Base-by-base conservation (phyloP, 2,888 invertebrate genomes). In the Eupithecia dodoneata region DNA sequence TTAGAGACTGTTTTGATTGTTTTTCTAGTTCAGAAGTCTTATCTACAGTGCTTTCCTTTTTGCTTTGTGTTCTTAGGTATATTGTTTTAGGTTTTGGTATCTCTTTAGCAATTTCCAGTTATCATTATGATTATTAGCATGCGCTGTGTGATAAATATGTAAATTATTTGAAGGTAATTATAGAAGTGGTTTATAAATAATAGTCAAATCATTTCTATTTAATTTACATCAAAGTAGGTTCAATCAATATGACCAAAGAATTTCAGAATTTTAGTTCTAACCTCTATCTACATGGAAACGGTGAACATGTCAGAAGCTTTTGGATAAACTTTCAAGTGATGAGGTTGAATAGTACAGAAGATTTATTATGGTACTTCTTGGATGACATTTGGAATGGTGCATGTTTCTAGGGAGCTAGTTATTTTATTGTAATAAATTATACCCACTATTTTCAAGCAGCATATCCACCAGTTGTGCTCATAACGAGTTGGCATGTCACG, bases 401-500 rank as follows among this genome's bases (percentile, higher is more conserved):
- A 59, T n/a, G 9, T 59, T 59, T 59, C 18, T 59, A 49, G 15
- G 18, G 3, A 13, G 41, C 30, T 30, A 41, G 30, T 65, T 41
- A 65, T 30, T 65, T 41, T 6, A 41, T 18, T 59, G 13, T 65
- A 65, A 65, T 72, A 73, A 42, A 67, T 66, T 77, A 75, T 86
- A 87, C 83, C 83, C 82, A 85, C 83, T 83, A 81, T 84, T 84
- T 82, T 76, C 82, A 79, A 85, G 71, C 81, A 86, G 80, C 81
- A 85, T 87, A 81, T 82, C 86, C 81, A 84, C 79, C 83, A 83
- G 80, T 82, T 82, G 82, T 84, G 86, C 84, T 84, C 85, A 82
- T 88, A 93, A 88, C 87, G 87, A 91, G 90, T 89, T 92, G 90
- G 91, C 89, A 90, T 92, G 90, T 92, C 91, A 92, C 89, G 90